Evolutionary conservation across 2,113 vertebrate species (phyloP).

Genomic region (Petromus typicus): DNA sequence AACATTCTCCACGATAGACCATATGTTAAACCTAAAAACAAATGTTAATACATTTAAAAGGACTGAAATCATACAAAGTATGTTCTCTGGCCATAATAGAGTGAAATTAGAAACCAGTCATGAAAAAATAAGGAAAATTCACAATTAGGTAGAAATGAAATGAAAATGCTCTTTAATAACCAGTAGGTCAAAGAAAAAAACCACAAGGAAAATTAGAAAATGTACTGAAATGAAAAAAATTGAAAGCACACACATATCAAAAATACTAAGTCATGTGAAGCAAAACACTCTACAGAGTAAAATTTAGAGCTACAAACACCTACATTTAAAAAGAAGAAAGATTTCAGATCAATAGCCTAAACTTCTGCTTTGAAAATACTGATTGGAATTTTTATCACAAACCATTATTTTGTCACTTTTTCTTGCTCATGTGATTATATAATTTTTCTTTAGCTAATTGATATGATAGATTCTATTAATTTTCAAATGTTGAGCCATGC

Average conservation of each 20-base stretch:
- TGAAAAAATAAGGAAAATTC: background rate
- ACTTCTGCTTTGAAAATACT: background rate
- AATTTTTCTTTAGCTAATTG: background rate
- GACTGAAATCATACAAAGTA: background rate
- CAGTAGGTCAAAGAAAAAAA: background rate
- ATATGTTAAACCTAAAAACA: background rate
- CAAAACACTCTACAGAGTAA: background rate
- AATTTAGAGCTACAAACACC: background rate
- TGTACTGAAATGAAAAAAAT: background rate
- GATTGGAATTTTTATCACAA: background rate
- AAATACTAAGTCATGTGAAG: background rate
- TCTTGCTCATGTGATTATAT: background rate
- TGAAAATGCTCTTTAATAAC: background rate
- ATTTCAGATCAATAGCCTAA: background rate
- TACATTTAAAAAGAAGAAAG: background rate
- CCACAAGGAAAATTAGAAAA: background rate
- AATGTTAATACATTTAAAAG: slow-evolving; percentile 21
- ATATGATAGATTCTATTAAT: background rate
- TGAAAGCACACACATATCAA: background rate
- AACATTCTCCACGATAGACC: background rate
- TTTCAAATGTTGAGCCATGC: background rate
- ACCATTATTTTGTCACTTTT: background rate
- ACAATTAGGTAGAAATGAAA: slow-evolving; percentile 27
- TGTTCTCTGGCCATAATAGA: slow-evolving; percentile 18
- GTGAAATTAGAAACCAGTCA: slow-evolving; percentile 9